Base-by-base conservation (phyloP, 1,140 invertebrate genomes). In the Megalopta genalis region DNA sequence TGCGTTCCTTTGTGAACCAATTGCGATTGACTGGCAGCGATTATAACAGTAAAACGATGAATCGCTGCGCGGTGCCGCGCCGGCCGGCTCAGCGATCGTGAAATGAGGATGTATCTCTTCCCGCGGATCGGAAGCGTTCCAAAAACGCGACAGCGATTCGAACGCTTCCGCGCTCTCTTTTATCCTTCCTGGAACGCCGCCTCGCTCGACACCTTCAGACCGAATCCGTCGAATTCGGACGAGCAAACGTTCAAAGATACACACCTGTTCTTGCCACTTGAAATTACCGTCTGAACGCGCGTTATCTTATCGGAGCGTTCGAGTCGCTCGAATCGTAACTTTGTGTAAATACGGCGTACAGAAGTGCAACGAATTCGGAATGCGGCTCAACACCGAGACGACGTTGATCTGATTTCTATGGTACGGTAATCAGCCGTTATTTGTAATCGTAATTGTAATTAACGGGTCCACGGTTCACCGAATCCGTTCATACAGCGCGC, bases 1-100 rank as follows among this genome's bases (percentile, higher is more conserved):
- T 52, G 16, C 32, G 59, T 39, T 71, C 27, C 63, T 72, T 72
- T 65, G 37, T 16, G 69, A 78, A 52, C 54, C 68, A 59, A 78
- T 72, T 21, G 32, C 69, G 69, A 65, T 42, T 8, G 18, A 54
- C 54, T n/a, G 66, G 14, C 49, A 25, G 10, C 32, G 46, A 77
- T 71, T 27, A 16, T 71, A 71, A 77, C 67, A 32, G 67, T 39
- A 42, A 63, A 77, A 42, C 46, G 75, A 77, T 32, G 65, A 63
- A 70, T 62, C 27, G 42, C 39, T 32, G 32, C 32, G 32, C 32
- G 1, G 32, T 4, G 14, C 3, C 37, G 27, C 5, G 9, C 16
- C 16, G 39, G 16, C 39, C 7, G 64, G 23, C 39, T 46, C 25
- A 54, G 18, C 25, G 23, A 54, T 68, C 66, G 67, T 37, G 52